Evolutionary conservation across 2,797 vertebrate species (phyloP).

Genomic region (Caiman crocodilus): DNA sequence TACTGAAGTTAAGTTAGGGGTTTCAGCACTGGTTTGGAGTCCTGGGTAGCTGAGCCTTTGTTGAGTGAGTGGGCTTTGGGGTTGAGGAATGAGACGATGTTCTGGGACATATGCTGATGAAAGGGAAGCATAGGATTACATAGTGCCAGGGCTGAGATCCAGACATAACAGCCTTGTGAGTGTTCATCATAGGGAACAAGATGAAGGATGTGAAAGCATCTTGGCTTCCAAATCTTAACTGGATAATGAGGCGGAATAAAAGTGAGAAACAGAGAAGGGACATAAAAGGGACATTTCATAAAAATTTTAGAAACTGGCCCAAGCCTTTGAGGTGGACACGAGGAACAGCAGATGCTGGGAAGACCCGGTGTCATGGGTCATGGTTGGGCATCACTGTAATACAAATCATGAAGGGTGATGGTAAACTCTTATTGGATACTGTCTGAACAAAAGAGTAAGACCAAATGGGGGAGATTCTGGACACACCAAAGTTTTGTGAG

Average conservation of each 20-base stretch:
- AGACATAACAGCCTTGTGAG: background rate
- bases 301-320: background rate
- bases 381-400: too few species aligned
- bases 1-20: rapidly evolving
- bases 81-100: background rate
- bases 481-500: background rate
- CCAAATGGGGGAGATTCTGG: background rate
- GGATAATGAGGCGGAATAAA: background rate
- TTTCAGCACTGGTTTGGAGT: background rate
- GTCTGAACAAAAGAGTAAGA: background rate
- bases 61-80: background rate
- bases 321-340: background rate
- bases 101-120: too few species aligned
- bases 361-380: background rate
- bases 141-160: background rate
- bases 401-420: too few species aligned
- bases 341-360: background rate
- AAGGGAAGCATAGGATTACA: background rate
- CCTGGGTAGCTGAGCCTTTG: background rate
- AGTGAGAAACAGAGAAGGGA: background rate
- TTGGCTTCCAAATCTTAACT: background rate
- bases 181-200: slow-evolving; percentile 16
- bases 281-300: background rate
- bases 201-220: background rate
- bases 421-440: background rate